Conservation (phyloP, 2,113 vertebrate species). For the Engystomops pustulosus region DNA sequence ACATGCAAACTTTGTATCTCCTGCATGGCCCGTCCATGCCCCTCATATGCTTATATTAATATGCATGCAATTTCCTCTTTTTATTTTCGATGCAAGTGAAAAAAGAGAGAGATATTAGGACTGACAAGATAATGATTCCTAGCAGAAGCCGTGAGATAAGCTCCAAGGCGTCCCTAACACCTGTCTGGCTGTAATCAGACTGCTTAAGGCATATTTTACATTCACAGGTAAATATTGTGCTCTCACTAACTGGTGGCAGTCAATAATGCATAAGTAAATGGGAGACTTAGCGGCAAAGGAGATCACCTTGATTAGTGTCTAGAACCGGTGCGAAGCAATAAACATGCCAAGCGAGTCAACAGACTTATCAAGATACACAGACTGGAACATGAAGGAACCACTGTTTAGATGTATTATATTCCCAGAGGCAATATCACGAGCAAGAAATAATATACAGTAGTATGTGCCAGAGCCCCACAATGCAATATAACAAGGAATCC, state of each 20-base stretch:
- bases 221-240: conserved; percentile 59
- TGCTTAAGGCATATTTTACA: conserved; percentile 60
- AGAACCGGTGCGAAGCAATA: background rate
- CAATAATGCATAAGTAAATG: conserved; percentile 45
- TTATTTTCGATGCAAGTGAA: conserved; percentile 65
- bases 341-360: background rate
- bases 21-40: conserved; percentile 39
- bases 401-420: background rate
- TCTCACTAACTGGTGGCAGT: conserved; percentile 33
- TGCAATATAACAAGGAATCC: background rate
- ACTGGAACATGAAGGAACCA: background rate
- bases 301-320: conserved; percentile 36
- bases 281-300: conserved; percentile 19
- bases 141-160: conserved; percentile 68
- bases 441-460: background rate
- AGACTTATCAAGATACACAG: background rate
- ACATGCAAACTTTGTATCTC: conserved; percentile 30
- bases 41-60: conserved; percentile 65
- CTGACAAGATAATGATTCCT: conserved; percentile 75
- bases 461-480: background rate
- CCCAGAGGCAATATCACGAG: conserved; percentile 1
- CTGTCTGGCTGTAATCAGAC: conserved; percentile 68
- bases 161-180: conserved; percentile 60
- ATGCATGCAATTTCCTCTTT: conserved; percentile 63
- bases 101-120: conserved; percentile 59